These are phyloP conservation scores for Solen grandis DNA, from an alignment of 1,140 invertebrate species.

Conservation along the genomic window DNA sequence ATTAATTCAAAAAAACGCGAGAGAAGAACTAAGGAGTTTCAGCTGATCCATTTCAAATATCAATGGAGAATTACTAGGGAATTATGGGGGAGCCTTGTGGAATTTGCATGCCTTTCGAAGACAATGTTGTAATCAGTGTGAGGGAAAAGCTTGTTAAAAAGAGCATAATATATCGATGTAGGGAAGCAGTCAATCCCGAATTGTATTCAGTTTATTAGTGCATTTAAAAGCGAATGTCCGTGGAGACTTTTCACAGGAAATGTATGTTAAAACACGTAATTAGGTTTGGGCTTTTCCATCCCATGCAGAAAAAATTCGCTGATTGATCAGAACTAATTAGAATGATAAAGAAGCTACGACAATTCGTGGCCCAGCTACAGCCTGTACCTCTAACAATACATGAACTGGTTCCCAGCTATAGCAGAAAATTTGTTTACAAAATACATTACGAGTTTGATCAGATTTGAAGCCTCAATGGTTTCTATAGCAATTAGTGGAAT, in stretches of 20 bases:
- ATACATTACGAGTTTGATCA: slow-evolving; percentile 44
- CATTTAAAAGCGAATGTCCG: slow-evolving; percentile 31
- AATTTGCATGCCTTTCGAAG: slow-evolving; percentile 53
- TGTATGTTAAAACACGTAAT: slow-evolving; percentile 55
- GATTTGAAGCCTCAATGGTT: slow-evolving; percentile 34
- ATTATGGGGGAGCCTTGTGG: slow-evolving; percentile 27
- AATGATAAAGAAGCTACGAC: slow-evolving; percentile 57
- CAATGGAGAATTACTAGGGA: slow-evolving; percentile 39
- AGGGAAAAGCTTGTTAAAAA: slow-evolving; percentile 42
- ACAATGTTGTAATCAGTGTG: slow-evolving; percentile 55
- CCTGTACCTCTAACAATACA: slow-evolving; percentile 27
- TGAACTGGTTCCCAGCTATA: slow-evolving; percentile 4
- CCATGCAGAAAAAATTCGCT: slow-evolving; percentile 36
- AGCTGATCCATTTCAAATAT: slow-evolving; percentile 53
- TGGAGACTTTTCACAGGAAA: slow-evolving; percentile 39
- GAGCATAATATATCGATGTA: slow-evolving; percentile 41
- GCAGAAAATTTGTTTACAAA: slow-evolving; percentile 52
- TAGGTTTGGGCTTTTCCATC: slow-evolving; percentile 39
- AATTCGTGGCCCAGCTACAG: too few species aligned
- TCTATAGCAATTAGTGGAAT: slow-evolving; percentile 21
- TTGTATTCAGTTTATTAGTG: slow-evolving; percentile 54
- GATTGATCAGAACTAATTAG: slow-evolving; percentile 51
- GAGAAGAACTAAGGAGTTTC: slow-evolving; percentile 56
- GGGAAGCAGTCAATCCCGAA: slow-evolving; percentile 26
- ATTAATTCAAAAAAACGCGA: slow-evolving; percentile 51